Evolutionary conservation across 2,113 vertebrate genomes (phyloP).

Genomic region (Taxidea taxus): DNA sequence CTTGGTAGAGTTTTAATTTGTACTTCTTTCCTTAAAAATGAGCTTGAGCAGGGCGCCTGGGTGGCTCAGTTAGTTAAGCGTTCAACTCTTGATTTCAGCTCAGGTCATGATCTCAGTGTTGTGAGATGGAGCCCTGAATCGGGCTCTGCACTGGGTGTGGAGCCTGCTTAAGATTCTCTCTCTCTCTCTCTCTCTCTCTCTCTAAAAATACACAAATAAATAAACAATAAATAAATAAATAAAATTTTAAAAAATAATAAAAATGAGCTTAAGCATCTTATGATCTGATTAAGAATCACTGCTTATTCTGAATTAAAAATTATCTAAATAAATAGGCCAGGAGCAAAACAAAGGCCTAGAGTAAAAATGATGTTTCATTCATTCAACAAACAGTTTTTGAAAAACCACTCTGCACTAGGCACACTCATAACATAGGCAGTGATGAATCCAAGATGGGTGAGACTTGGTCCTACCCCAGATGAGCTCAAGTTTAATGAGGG

Average conservation of each 20-base stretch:
- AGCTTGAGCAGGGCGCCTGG: background rate
- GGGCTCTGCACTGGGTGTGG: background rate
- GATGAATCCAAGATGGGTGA: background rate
- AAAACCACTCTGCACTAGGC: background rate
- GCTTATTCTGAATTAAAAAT: slow-evolving; percentile 42
- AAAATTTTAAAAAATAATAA: background rate
- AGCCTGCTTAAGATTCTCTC: background rate
- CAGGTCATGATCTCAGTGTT: background rate
- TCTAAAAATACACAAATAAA: background rate
- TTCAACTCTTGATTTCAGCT: background rate
- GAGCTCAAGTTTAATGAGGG: background rate
- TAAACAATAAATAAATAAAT: background rate
- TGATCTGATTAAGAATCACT: slow-evolving; percentile 33
- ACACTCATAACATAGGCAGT: background rate
- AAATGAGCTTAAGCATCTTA: background rate
- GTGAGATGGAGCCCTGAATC: background rate
- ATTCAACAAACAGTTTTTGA: background rate
- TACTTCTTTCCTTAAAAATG: slow-evolving; percentile 31
- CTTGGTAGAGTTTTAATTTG: background rate
- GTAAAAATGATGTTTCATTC: background rate
- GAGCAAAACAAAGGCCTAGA: background rate
- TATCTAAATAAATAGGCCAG: slow-evolving; percentile 36
- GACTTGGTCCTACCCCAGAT: background rate
- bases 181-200: background rate
- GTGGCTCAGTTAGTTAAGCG: background rate